Base-by-base conservation (phyloP, 2,113 vertebrate species). In the Thinocorus orbignyianus region DNA sequence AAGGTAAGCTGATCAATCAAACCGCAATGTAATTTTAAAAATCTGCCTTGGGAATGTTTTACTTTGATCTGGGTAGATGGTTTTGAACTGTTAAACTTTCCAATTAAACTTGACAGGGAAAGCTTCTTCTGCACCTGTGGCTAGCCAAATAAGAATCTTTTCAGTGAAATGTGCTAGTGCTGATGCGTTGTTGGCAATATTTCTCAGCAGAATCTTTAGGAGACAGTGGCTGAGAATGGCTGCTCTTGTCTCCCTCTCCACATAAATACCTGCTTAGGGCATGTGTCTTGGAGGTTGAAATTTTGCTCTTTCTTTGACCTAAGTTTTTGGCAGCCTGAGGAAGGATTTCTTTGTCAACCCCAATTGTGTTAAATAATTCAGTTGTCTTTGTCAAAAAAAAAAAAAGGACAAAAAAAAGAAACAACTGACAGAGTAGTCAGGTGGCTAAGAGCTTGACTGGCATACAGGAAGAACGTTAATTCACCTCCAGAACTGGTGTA, bases 171-270 rank as follows among this genome's bases (percentile, higher is more conserved):
- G 6, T 54, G 11, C 10, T 54, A 5, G 33, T 74, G 70, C 41
- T 64, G 9, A 25, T 51, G 2, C 2, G 3, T n/a, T 9, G 17
- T 15, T 52, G 20, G 18, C 10, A 17, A 24, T 28, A 33, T 64
- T 72, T 72, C 16, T 35, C 35, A 64, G 17, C 22, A 49, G n/a
- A 62, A 71, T 17, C 48, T 33, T 30, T 60, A 66, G 3, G 44
- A 69, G 18, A 26, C 44, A 41, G 24, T 54, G 42, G 26, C 8
- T 18, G 30, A 54, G 23, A n/a, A 55, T 15, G 22, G 17, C 4
- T 4, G 3, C 4, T 42, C 23, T 69, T 73, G 13, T 58, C 4
- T 8, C 6, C 4, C 2, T 26, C 25, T n/a, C 15, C 2, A 10
- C 65, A 42, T 4, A 30, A 3, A 4, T 31, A 11, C 2, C 26